These are phyloP conservation scores for Eulithis testata DNA, from an alignment of 2,888 invertebrate genomes.

Conservation along the genomic window DNA sequence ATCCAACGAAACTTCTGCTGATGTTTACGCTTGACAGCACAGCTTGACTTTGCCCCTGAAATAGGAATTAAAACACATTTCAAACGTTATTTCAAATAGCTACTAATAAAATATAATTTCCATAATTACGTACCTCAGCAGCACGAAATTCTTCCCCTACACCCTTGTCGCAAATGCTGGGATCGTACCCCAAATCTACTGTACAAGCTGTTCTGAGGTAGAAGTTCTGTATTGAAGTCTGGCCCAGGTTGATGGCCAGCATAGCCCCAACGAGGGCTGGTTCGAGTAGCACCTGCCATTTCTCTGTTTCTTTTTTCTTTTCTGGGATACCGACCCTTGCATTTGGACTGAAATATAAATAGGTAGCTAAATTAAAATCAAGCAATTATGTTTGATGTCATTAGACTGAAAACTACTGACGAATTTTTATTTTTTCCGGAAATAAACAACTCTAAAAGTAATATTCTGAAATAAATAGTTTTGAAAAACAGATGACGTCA, in stretches of 20 bases:
- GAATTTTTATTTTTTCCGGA: too few species aligned
- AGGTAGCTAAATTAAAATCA: not conserved
- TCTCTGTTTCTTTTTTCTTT: conserved; percentile 44
- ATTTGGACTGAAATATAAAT: conserved; percentile 43
- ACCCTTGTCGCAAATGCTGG: conserved; percentile 86
- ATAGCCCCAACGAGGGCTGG: conserved; percentile 89
- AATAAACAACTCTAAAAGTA: too few species aligned
- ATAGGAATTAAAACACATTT: conserved; percentile 28
- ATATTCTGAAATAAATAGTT: too few species aligned
- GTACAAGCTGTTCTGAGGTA: conserved; percentile 90
- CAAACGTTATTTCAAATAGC: not conserved
- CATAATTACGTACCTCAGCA: conserved; percentile 60
- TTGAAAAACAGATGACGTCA: too few species aligned
- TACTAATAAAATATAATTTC: not conserved
- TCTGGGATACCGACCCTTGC: conserved; percentile 32
- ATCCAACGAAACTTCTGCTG: conserved; percentile 80
- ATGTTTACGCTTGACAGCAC: conserved; percentile 88
- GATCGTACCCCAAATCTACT: conserved; percentile 86
- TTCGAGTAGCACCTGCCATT: conserved; percentile 86
- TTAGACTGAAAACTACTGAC: too few species aligned
- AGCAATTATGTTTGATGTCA: too few species aligned
- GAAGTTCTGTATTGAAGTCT: conserved; percentile 89
- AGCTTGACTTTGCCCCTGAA: conserved; percentile 81
- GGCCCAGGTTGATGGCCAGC: conserved; percentile 82
- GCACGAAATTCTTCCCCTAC: conserved; percentile 68